Percentiles rank a stretch among this genome's conserved stretches.
phyloP scores from a whole-genome alignment of 2,797 vertebrate genomes.

The Tolypeutes matacus region DNA sequence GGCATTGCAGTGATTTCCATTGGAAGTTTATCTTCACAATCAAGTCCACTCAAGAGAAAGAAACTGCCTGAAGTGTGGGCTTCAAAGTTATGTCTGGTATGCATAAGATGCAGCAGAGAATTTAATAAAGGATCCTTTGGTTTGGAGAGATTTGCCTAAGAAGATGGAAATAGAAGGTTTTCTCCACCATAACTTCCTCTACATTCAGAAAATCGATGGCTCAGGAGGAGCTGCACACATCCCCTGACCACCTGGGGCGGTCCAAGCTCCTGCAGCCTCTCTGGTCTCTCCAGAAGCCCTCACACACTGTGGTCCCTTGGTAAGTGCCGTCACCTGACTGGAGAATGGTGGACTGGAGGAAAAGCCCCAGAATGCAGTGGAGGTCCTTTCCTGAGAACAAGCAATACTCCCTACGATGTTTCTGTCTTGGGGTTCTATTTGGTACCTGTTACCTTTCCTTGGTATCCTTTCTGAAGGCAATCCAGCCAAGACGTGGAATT shows the following conservation, averaged over 20 bases:
- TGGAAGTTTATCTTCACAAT: slow-evolving; percentile 1
- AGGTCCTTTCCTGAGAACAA: not conserved
- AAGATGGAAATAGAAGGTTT: not conserved
- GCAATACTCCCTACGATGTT: not conserved
- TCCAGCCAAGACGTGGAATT: not conserved
- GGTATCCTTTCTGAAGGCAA: not conserved
- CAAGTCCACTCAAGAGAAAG: slow-evolving; percentile 55
- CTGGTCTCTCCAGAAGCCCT: not conserved
- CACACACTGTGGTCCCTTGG: not conserved
- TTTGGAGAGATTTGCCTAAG: not conserved
- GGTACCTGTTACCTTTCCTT: not conserved
- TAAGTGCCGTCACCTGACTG: not conserved
- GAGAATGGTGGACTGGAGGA: not conserved
- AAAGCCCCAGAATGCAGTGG: not conserved
- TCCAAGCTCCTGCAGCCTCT: not conserved
- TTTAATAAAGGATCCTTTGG: not conserved
- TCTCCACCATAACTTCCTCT: slow-evolving; percentile 9
- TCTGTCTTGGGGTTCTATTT: not conserved
- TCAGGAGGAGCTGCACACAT: not conserved
- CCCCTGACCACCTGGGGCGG: not conserved
- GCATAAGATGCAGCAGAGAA: not conserved
- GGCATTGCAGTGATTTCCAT: not conserved
- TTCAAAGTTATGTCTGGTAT: not conserved
- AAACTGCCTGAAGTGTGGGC: not conserved
- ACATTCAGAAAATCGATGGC: not conserved